These are phyloP conservation scores for Acanthaster planci DNA, from an alignment of 35 echinoderm and acorn worm species.

Conservation along the genomic window DNA sequence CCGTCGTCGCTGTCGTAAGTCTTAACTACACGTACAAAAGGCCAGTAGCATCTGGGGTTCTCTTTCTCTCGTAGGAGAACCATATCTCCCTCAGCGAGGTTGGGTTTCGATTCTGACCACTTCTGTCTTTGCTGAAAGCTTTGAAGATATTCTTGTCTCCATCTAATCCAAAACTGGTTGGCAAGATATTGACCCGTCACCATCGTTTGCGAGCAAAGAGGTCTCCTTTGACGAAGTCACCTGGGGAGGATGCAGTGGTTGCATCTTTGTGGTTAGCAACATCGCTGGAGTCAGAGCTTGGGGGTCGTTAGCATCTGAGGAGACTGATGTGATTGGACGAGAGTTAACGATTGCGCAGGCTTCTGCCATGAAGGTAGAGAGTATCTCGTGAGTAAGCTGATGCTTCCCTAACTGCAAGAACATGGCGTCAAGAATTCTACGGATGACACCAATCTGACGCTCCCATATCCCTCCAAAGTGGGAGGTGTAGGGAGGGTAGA, in stretches of 20 bases:
- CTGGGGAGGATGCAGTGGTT: slow-evolving; percentile 60
- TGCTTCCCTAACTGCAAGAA: slow-evolving; percentile 6
- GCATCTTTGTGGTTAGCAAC: slow-evolving; percentile 53
- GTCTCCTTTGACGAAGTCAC: slow-evolving; percentile 44
- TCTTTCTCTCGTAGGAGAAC: too few species aligned
- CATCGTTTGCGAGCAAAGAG: slow-evolving; percentile 38
- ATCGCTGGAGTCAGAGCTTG: slow-evolving; percentile 57
- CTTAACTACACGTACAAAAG: too few species aligned
- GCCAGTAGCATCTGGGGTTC: too few species aligned
- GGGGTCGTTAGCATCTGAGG: slow-evolving; percentile 27
- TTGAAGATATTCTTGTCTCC: too few species aligned
- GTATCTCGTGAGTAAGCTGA: slow-evolving; percentile 56
- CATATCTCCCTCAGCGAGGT: too few species aligned
- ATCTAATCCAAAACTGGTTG: slow-evolving; percentile 61
- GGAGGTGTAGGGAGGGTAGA: slow-evolving; percentile 29
- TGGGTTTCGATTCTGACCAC: too few species aligned
- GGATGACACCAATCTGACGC: slow-evolving; percentile 48
- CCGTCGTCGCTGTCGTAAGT: too few species aligned
- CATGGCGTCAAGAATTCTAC: slow-evolving; percentile 43
- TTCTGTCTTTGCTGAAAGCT: too few species aligned
- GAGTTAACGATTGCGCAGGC: slow-evolving; percentile 41
- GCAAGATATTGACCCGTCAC: slow-evolving; percentile 65
- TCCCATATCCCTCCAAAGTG: slow-evolving; percentile 71
- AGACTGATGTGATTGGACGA: slow-evolving; percentile 31
- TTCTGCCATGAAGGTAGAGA: slow-evolving; percentile 33